Conservation (phyloP, 2,888 invertebrate genomes). For the Philonicus albiceps region DNA sequence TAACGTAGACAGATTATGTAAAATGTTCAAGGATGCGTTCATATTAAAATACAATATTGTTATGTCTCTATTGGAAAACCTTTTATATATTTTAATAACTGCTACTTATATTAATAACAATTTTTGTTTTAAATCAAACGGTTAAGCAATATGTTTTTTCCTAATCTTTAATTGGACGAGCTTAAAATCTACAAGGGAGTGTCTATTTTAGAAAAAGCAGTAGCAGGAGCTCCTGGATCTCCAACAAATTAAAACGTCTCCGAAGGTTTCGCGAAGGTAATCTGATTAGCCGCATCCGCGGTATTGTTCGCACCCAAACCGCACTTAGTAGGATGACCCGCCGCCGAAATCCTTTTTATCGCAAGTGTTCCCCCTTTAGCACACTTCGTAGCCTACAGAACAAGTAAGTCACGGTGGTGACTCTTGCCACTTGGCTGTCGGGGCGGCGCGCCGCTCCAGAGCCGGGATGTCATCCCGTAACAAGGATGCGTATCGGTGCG, state of each 20-base stretch:
- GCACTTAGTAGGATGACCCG: conserved; percentile 19
- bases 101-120: no score
- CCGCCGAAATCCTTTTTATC: conserved; percentile 37
- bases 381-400: background rate
- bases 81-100: no score
- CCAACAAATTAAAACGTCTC: conserved; percentile 4
- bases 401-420: conserved; percentile 10
- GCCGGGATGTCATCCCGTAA: conserved; percentile 33
- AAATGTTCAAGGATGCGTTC: no score
- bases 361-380: background rate
- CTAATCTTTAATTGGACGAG: background rate
- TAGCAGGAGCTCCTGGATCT: background rate
- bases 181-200: background rate
- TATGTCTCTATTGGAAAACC: no score
- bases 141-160: no score
- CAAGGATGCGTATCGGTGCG: conserved; percentile 43
- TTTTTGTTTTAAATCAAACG: no score
- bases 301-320: conserved; percentile 32
- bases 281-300: conserved; percentile 2
- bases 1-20: no score
- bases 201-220: background rate
- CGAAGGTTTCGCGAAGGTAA: background rate
- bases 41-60: no score
- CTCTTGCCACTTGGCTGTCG: conserved; percentile 28
- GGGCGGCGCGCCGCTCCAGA: background rate